Evolutionary conservation across 2,888 invertebrate species (phyloP), one percentile per base, ranked within the genome.

Genomic region (Aromia moschata): DNA sequence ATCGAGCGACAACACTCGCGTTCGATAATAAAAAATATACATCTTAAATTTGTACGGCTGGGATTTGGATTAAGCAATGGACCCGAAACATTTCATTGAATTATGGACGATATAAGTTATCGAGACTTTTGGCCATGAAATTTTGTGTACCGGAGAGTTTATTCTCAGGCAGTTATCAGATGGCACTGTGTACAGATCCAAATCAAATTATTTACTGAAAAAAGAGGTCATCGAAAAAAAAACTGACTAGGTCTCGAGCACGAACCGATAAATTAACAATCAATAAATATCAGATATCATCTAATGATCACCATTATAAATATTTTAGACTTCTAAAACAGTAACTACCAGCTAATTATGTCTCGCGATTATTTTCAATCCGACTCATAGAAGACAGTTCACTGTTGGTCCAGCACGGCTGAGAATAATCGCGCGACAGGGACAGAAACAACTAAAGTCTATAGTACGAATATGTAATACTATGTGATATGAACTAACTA

Each of bases 401-500:
- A 56, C 41, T 46, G 36, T 45, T 56, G 54, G 17, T 52, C 47
- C 53, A 58, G 58, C 55, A 36, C 47, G 60, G 68, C 67, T 60
- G 43, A 65, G 65, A 70, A 70, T 64, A 67, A 69, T 67, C 64
- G 66, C 67, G 67, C 12, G 15, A 60, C 41, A 55, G 30, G n/a
- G 45, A 47, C 49, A 46, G 53, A 60, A 62, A 56, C 58, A 60
- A 47, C 56, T 55, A 63, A 66, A 63, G 14, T 52, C 55, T 56
- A 58, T 63, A 71, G 67, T 75, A 77, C 74, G 73, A 74, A 73
- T 72, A 75, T 69, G 71, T 79, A 80, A 79, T 79, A 78, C 79
- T 80, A 80, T 75, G 70, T 77, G 77, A 78, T 78, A 79, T 77
- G 74, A 77, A 77, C 77, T 79, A 79, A 75, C 77, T 79, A 79